A percentile compares a stretch with the other conserved stretches of the same genome.
Conservation (phyloP, 2,113 vertebrate species). For the Galeopterus variegatus region DNA sequence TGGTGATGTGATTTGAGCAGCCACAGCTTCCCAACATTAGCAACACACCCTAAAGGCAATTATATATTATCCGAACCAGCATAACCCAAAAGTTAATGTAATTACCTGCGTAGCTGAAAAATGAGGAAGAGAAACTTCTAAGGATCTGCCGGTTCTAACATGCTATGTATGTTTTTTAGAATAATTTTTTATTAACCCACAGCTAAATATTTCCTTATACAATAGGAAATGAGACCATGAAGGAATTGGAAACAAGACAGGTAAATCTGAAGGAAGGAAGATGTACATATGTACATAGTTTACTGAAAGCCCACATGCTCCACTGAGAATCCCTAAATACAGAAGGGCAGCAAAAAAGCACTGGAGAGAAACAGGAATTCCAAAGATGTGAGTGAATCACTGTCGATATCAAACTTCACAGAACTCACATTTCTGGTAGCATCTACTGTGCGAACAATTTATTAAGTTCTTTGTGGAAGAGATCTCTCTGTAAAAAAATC, state of each 20-base stretch:
- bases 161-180: background rate
- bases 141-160: background rate
- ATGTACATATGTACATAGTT: no score
- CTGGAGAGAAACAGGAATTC: background rate
- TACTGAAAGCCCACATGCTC: background rate
- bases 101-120: background rate
- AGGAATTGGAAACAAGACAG: background rate
- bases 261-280: background rate
- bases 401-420: background rate
- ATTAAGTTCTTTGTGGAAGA: background rate
- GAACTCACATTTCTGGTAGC: background rate
- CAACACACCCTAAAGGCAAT: background rate
- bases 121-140: background rate
- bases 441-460: background rate
- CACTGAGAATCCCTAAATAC: background rate
- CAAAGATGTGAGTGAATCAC: background rate
- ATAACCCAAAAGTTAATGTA: background rate
- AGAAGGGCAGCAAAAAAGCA: background rate
- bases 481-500: background rate
- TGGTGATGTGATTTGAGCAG: background rate
- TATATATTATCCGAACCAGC: conserved; percentile 17
- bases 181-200: background rate
- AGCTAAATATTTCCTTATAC: background rate
- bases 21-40: conserved; percentile 14
- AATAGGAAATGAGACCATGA: background rate